These are phyloP conservation scores for Chymomyza caudatula DNA, from an alignment of 2,888 invertebrate genomes.

Conservation along the genomic window DNA sequence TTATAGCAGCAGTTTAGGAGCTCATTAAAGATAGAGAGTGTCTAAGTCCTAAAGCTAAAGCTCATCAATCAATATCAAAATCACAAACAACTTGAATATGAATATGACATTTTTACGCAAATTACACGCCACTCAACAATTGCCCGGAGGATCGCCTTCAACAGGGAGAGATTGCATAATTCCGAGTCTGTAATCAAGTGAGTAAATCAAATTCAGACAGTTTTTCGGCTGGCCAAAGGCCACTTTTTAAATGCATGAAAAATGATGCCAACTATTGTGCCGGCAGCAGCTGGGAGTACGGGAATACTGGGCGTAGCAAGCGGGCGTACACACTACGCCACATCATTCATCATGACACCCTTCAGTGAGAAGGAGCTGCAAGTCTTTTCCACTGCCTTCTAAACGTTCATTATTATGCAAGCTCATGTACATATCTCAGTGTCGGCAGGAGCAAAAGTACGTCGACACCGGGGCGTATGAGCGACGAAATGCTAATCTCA, in stretches of 20 bases:
- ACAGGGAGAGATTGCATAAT: not conserved
- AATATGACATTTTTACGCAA: conserved; percentile 74
- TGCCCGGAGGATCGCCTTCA: conserved; percentile 34
- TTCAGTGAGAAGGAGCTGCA: conserved; percentile 20
- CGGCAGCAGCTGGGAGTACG: conserved; percentile 12
- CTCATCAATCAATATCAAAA: conserved; percentile 60
- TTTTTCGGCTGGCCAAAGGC: conserved; percentile 54
- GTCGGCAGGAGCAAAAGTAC: conserved; percentile 7
- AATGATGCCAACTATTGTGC: conserved; percentile 60
- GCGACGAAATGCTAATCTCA: conserved; percentile 69
- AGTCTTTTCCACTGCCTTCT: conserved; percentile 31
- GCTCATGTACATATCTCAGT: conserved; percentile 54
- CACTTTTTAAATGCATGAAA: conserved; percentile 70
- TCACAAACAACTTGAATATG: conserved; percentile 55
- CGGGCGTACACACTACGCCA: conserved; percentile 19
- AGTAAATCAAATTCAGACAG: conserved; percentile 76
- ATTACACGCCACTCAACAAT: conserved; percentile 72
- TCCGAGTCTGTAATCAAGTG: conserved; percentile 66
- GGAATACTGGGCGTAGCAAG: conserved; percentile 22
- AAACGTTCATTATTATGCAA: conserved; percentile 66
- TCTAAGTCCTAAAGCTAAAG: not conserved
- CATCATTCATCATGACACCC: conserved; percentile 74
- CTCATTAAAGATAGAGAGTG: conserved; percentile 5
- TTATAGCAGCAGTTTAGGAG: conserved; percentile 27
- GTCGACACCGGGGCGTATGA: conserved; percentile 53